These are phyloP conservation scores for Ophiothrix spiculata DNA, from an alignment of 35 echinoderm and acorn worm genomes.

Conservation along the genomic window DNA sequence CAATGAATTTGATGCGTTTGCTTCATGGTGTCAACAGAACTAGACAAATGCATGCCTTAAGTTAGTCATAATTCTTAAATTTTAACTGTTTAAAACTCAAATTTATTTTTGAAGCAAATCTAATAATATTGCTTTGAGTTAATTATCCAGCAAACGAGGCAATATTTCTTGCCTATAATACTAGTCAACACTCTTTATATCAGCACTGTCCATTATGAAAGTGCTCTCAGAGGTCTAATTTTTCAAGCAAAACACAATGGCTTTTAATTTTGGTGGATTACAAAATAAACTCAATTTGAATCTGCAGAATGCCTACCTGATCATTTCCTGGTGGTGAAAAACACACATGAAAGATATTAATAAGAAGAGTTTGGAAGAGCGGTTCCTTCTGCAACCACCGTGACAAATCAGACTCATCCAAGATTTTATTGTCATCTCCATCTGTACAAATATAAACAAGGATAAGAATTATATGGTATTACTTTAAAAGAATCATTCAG, in stretches of 20 bases:
- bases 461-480: too few species aligned
- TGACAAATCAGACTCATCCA: slow-evolving; percentile 50
- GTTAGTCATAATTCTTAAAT: too few species aligned
- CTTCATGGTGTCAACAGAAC: too few species aligned
- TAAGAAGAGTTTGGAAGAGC: slow-evolving; percentile 64
- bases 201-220: background rate
- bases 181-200: too few species aligned
- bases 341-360: slow-evolving; percentile 62
- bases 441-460: background rate
- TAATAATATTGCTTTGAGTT: background rate
- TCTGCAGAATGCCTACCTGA: slow-evolving; percentile 24
- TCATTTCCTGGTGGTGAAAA: slow-evolving; percentile 37
- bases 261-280: background rate
- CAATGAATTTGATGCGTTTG: too few species aligned
- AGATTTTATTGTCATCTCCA: background rate
- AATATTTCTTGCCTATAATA: background rate
- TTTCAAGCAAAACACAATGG: background rate
- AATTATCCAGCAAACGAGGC: background rate
- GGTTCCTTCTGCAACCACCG: slow-evolving; percentile 73
- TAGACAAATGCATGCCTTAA: too few species aligned
- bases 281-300: background rate
- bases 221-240: background rate
- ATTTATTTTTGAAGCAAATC: too few species aligned
- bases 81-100: too few species aligned
- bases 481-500: too few species aligned